Conservation (phyloP, 2,888 invertebrate species). For the Ephialtes manifestator region DNA sequence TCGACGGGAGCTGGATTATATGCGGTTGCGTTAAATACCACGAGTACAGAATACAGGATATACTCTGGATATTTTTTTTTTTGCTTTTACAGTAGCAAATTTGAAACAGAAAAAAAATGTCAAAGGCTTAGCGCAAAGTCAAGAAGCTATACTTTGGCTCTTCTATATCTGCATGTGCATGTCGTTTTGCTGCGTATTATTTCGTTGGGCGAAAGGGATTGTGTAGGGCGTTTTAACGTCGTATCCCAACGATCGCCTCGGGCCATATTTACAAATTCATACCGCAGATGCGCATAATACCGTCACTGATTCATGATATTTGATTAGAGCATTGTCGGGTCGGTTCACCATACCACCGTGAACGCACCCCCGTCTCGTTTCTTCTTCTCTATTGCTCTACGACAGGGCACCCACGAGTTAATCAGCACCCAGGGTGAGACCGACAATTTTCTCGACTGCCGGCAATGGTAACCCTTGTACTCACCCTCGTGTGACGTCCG, state of each 20-base stretch:
- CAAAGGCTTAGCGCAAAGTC: too few species aligned
- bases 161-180: conserved; percentile 37
- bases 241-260: conserved; percentile 71
- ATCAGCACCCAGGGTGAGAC: conserved; percentile 62
- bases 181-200: background rate
- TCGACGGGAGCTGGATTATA: conserved; percentile 54
- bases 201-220: conserved; percentile 25
- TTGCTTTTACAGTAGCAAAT: too few species aligned
- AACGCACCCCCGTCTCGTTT: conserved; percentile 40
- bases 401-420: conserved; percentile 61
- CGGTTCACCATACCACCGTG: conserved; percentile 62
- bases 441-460: conserved; percentile 58
- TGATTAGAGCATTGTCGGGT: conserved; percentile 85
- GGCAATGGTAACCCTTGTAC: conserved; percentile 77
- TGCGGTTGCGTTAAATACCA: conserved; percentile 30
- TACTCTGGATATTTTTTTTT: too few species aligned
- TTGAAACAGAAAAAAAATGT: too few species aligned
- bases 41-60: too few species aligned
- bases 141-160: conserved; percentile 19
- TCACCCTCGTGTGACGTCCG: conserved; percentile 33
- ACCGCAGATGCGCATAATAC: conserved; percentile 84
- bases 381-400: conserved; percentile 50
- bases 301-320: conserved; percentile 85
- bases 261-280: conserved; percentile 85
- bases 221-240: conserved; percentile 29